phyloP scores from a whole-genome alignment of 2,113 vertebrate species.

The Azemiops feae region DNA sequence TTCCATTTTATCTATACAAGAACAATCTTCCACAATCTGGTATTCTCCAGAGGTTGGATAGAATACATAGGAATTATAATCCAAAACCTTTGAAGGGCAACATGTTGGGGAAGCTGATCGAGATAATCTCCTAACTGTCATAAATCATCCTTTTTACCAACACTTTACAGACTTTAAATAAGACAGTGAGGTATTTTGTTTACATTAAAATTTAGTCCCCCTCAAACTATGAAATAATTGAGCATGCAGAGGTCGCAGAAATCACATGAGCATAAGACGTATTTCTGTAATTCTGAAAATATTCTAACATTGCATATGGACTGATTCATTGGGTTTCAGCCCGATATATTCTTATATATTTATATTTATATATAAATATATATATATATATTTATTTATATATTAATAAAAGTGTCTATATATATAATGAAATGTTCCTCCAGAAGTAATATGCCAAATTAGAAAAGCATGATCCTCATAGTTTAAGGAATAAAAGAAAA shows the following conservation, averaged over 20 bases:
- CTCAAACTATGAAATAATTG: neutral
- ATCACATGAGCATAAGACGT: neutral
- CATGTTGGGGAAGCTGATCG: neutral
- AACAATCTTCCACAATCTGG: neutral
- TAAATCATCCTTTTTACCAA: neutral
- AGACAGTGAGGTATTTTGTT: neutral
- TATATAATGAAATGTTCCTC: neutral
- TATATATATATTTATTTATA: too few relatives aligned
- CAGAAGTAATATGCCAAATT: neutral
- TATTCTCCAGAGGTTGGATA: neutral
- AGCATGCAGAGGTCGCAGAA: neutral
- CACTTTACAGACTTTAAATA: neutral
- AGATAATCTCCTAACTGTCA: too few relatives aligned
- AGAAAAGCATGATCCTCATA: neutral
- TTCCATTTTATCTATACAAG: neutral
- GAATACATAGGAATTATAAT: neutral
- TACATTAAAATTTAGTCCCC: neutral
- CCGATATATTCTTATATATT: neutral
- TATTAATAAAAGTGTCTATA: neutral
- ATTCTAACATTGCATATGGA: neutral
- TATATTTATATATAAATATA: too few relatives aligned
- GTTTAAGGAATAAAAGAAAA: neutral
- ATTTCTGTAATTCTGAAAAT: neutral
- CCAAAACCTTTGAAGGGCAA: neutral
- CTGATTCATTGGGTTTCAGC: neutral